A percentile compares a stretch with the other conserved stretches of the same genome.
Conservation (phyloP, 2,888 invertebrate genomes). For the Craniophora ligustri region DNA sequence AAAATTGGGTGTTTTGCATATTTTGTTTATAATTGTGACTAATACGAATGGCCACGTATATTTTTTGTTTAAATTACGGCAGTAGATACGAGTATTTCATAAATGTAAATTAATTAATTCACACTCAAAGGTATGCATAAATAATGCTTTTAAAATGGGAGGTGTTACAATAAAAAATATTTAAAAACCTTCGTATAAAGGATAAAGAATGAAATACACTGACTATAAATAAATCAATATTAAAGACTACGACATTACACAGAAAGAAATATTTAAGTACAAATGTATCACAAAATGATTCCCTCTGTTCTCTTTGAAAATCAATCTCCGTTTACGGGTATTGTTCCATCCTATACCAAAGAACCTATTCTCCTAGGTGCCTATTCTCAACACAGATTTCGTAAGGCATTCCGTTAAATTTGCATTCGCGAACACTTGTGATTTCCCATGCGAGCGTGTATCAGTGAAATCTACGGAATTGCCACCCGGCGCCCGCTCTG, state of each 20-base stretch:
- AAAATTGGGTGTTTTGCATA: conserved; percentile 46
- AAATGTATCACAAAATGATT: not conserved
- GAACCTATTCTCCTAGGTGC: conserved; percentile 14
- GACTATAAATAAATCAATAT: too few species aligned
- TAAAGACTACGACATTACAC: too few species aligned
- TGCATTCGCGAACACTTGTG: conserved; percentile 69
- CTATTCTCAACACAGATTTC: conserved; percentile 38
- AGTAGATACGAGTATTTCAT: conserved; percentile 20
- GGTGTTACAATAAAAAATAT: conserved; percentile 5
- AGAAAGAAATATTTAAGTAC: not conserved
- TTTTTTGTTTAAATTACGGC: conserved; percentile 26
- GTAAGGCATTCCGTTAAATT: conserved; percentile 67
- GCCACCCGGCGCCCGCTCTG: conserved; percentile 67
- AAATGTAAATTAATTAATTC: conserved; percentile 49
- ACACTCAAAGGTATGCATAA: conserved; percentile 19
- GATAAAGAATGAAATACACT: too few species aligned
- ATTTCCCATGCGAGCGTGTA: conserved; percentile 78
- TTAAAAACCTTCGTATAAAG: too few species aligned
- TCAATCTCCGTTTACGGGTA: conserved; percentile 17
- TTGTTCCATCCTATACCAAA: conserved; percentile 5
- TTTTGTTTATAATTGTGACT: conserved; percentile 49
- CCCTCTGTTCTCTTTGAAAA: conserved; percentile 14
- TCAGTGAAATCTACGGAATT: conserved; percentile 72
- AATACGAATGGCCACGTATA: conserved; percentile 33
- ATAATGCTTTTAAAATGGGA: conserved; percentile 8